Conservation (phyloP, 2,888 invertebrate species). For the Phengaris arion region DNA sequence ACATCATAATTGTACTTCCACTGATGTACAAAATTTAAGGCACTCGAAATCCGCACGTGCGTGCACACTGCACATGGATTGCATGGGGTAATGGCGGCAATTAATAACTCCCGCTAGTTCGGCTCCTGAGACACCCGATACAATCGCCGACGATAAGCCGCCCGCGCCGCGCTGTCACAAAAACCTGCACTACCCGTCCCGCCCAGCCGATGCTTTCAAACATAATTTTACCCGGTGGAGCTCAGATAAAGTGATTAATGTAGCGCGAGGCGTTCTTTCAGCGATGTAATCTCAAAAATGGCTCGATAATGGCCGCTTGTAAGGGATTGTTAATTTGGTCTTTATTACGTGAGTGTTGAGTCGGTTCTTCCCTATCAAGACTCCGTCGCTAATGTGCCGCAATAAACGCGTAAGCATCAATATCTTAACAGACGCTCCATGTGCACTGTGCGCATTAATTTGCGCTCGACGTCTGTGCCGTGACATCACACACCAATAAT, state of each 20-base stretch:
- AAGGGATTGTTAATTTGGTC: conserved; percentile 37
- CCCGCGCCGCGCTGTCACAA: conserved; percentile 36
- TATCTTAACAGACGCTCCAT: conserved; percentile 10
- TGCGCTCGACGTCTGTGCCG: conserved; percentile 11
- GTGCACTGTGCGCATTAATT: conserved; percentile 3
- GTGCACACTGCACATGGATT: neutral
- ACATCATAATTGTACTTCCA: too few species aligned
- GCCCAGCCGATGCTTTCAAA: conserved; percentile 36
- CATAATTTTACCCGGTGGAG: conserved; percentile 37
- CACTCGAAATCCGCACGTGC: conserved; percentile 6
- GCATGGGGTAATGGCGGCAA: conserved; percentile 9
- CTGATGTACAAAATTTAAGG: too few species aligned
- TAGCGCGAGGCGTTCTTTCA: conserved; percentile 44
- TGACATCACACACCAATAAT: conserved; percentile 16
- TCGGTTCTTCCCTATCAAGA: neutral
- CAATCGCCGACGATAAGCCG: conserved; percentile 37
- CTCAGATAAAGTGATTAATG: conserved; percentile 48
- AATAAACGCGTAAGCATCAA: conserved; percentile 28
- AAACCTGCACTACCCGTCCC: conserved; percentile 38
- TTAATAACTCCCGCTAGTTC: conserved; percentile 13
- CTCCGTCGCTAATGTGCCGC: conserved; percentile 36
- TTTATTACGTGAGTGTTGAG: conserved; percentile 20
- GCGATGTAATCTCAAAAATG: conserved; percentile 46
- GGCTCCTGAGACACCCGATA: conserved; percentile 31
- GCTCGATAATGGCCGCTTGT: conserved; percentile 43